These are phyloP conservation scores for Apistogramma diplotaenia DNA, from an alignment of 2,113 vertebrate genomes.

Conservation along the genomic window DNA sequence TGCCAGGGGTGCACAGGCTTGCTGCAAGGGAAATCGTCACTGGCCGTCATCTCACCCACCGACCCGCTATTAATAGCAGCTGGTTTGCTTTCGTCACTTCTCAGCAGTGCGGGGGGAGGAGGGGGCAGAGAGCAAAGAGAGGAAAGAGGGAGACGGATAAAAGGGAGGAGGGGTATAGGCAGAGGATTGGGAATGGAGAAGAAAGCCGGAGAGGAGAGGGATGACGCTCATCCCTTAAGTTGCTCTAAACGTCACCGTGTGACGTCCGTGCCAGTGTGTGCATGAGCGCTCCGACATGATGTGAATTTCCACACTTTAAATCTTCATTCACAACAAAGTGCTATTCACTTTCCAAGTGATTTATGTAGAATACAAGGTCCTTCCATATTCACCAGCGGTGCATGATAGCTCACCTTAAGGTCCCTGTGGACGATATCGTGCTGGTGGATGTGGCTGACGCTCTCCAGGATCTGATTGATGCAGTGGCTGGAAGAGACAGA, in stretches of 20 bases:
- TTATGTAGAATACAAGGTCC: neutral
- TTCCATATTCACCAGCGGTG: neutral
- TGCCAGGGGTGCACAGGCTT: neutral
- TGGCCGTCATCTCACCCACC: slow-evolving; percentile 56
- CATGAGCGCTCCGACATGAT: neutral
- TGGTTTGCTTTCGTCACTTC: slow-evolving; percentile 67
- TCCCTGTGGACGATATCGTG: slow-evolving; percentile 99
- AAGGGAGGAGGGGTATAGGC: neutral
- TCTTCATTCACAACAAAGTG: neutral
- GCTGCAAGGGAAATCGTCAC: slow-evolving; percentile 44
- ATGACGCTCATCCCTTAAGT: slow-evolving; percentile 42
- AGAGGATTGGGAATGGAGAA: neutral
- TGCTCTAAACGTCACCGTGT: slow-evolving; percentile 25
- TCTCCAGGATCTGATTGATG: slow-evolving; percentile 99
- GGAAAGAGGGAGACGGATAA: neutral
- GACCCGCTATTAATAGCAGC: slow-evolving; percentile 70
- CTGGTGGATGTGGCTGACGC: slow-evolving; percentile 99
- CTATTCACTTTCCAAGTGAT: neutral
- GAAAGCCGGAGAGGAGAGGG: slow-evolving; percentile 19
- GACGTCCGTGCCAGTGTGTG: neutral
- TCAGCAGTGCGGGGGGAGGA: slow-evolving; percentile 2
- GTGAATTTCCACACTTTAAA: neutral
- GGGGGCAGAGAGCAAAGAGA: neutral
- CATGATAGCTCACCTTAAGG: slow-evolving; percentile 89
- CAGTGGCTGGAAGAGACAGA: slow-evolving; percentile 85